Conservation (phyloP, 2,797 vertebrate species). For the Gymnoscopelus microlampas region DNA sequence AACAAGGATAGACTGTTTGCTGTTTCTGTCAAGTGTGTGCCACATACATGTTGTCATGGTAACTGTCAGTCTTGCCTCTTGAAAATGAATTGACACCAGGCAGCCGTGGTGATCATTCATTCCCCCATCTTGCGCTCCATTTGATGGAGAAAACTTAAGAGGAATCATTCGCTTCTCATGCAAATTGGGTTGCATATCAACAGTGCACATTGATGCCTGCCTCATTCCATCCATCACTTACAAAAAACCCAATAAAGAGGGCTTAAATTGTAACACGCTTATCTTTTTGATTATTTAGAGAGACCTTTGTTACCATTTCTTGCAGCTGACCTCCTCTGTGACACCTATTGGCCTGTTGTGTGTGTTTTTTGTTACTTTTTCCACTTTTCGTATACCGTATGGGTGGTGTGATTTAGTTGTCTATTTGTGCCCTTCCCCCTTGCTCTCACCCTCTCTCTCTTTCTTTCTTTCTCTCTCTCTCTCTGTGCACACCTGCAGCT, state of each 20-base stretch:
- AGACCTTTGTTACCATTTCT: conserved; percentile 48
- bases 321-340: not conserved
- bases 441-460: too few relatives aligned
- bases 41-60: conserved; percentile 57
- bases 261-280: not conserved
- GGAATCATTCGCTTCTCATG: conserved; percentile 36
- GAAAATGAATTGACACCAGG: conserved; percentile 15
- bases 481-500: too few relatives aligned
- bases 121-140: not conserved
- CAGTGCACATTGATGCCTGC: too few relatives aligned
- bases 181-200: conserved; percentile 18
- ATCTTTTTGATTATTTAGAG: conserved; percentile 14
- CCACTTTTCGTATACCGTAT: too few relatives aligned
- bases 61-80: conserved; percentile 46
- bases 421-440: too few relatives aligned
- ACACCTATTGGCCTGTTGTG: too few relatives aligned
- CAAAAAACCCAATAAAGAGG: conserved; percentile 38
- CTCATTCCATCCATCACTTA: conserved; percentile 20
- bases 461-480: too few relatives aligned
- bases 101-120: not conserved
- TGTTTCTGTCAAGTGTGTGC: conserved; percentile 36
- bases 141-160: conserved; percentile 40
- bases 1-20: not conserved
- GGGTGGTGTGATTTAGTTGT: too few relatives aligned
- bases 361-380: too few relatives aligned